phyloP scores from a whole-genome alignment of 2,888 invertebrate species.

The Alentia gelatinosa region DNA sequence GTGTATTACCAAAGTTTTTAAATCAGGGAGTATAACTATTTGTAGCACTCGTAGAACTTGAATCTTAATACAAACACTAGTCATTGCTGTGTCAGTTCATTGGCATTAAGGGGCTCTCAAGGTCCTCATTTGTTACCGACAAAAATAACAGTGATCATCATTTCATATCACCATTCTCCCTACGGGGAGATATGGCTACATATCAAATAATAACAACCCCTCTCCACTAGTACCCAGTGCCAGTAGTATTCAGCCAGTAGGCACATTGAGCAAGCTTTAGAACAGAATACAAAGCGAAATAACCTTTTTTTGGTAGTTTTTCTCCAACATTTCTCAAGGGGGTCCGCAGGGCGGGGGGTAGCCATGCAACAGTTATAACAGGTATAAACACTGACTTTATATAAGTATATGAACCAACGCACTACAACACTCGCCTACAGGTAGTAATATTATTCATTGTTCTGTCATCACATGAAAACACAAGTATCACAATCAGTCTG shows the following conservation, averaged over 20 bases:
- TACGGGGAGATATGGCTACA: not conserved
- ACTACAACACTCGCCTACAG: not conserved
- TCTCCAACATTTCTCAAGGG: too few species aligned
- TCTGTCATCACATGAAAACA: slow-evolving; percentile 13
- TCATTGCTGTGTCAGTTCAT: not conserved
- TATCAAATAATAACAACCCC: not conserved
- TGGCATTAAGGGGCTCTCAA: not conserved
- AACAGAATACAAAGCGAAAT: not conserved
- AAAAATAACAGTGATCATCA: not conserved
- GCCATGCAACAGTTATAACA: slow-evolving; percentile 33
- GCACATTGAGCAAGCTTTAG: slow-evolving; percentile 7
- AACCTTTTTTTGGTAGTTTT: not conserved
- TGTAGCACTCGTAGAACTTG: too few species aligned
- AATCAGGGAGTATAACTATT: too few species aligned
- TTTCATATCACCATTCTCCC: not conserved
- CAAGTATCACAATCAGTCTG: slow-evolving; percentile 16
- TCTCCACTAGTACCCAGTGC: not conserved
- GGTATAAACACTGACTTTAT: not conserved
- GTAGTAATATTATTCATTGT: not conserved
- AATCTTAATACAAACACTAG: too few species aligned
- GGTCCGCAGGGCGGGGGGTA: not conserved
- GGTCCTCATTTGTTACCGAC: not conserved
- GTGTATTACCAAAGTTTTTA: too few species aligned
- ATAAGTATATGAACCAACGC: not conserved
- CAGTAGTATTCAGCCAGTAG: not conserved